Conservation (phyloP, 2,888 invertebrate species). For the Callinectes sapidus region DNA sequence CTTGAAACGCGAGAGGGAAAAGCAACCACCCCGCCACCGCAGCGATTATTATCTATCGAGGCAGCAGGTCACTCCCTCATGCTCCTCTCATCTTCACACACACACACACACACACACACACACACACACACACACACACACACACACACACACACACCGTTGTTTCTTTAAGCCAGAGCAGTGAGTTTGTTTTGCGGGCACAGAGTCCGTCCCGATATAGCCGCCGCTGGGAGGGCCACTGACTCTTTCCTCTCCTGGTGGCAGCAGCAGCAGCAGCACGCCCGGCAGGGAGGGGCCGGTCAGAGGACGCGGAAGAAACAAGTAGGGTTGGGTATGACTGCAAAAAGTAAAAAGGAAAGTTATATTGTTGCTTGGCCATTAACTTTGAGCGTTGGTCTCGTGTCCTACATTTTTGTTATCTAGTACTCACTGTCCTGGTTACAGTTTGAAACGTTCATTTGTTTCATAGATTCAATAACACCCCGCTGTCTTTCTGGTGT, state of each 20-base stretch:
- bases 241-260: background rate
- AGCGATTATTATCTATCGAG: constrained; percentile 19
- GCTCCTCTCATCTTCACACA: background rate
- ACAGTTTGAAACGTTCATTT: background rate
- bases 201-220: constrained; percentile 11
- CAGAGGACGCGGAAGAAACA: background rate
- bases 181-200: constrained; percentile 11
- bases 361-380: background rate
- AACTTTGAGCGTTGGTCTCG: background rate
- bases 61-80: constrained; percentile 19
- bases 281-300: constrained; percentile 2
- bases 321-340: background rate
- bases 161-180: constrained; percentile 13
- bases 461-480: background rate
- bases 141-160: background rate
- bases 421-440: background rate
- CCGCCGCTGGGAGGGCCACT: background rate
- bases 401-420: background rate
- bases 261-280: background rate
- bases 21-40: background rate
- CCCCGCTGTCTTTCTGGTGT: background rate
- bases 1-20: constrained; percentile 7
- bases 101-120: background rate
- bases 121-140: constrained; percentile 19
- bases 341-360: background rate